A percentile compares a stretch with the other conserved stretches of the same genome.
phyloP scores from a whole-genome alignment of 1,140 invertebrate genomes.

The Drosophila athabasca region DNA sequence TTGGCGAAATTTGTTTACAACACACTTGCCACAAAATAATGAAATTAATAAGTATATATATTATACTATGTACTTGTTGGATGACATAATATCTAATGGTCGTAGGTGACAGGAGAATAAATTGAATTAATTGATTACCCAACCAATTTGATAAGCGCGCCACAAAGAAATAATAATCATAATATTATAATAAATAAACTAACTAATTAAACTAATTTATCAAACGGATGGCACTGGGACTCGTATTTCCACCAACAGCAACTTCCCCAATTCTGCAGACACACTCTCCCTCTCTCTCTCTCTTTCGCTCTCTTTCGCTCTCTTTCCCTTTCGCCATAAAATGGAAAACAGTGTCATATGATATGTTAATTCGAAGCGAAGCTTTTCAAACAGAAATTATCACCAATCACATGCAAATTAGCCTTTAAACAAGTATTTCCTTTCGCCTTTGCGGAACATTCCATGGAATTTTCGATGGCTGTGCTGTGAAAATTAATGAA shows the following conservation, averaged over 20 bases:
- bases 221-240: conserved; percentile 2
- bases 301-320: background rate
- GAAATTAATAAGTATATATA: conserved; percentile 19
- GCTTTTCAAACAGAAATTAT: conserved; percentile 60
- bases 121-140: conserved; percentile 29
- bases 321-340: background rate
- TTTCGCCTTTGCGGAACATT: conserved; percentile 43
- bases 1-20: conserved; percentile 28
- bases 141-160: conserved; percentile 20
- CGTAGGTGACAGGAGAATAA: conserved; percentile 35
- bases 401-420: conserved; percentile 59
- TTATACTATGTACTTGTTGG: background rate
- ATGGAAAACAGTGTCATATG: conserved; percentile 59
- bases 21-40: conserved; percentile 3
- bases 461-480: conserved; percentile 16
- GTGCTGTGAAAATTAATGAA: conserved; percentile 53
- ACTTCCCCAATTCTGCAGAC: conserved; percentile 1
- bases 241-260: background rate
- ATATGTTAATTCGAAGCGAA: conserved; percentile 32
- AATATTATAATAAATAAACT: conserved; percentile 47
- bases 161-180: conserved; percentile 39
- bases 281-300: too few relatives aligned
- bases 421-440: conserved; percentile 50
- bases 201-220: conserved; percentile 40
- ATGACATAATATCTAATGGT: conserved; percentile 28